Evolutionary conservation across 1,140 invertebrate species (phyloP), one percentile per base, ranked within the genome.

Genomic region (Pogonus chalceus): DNA sequence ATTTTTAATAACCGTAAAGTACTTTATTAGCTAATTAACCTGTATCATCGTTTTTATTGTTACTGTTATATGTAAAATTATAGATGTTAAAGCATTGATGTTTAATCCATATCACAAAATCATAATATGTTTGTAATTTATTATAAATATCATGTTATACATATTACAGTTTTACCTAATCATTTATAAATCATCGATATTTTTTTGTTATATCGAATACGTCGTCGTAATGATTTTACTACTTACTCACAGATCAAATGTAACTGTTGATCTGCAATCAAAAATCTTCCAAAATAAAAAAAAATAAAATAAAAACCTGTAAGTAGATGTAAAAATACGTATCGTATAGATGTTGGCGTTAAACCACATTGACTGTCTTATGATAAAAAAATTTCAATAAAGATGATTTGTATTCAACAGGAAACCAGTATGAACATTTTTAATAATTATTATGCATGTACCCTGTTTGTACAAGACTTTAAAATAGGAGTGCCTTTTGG

Each of bases 401-500:
- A 18, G 37, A 12, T 43, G 7, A 18, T 43, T 12, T 43, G 18
- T 43, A 43, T 31, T 4, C 14, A 31, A 31, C 14, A 4, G 4
- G 26, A 31, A 7, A 31, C 26, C 4, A 31, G 26, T 7, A 31
- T 7, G 4, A 12, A 43, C 18, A n/a, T n/a, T n/a, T n/a, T n/a
- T n/a, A n/a, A n/a, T n/a, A n/a, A n/a, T n/a, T n/a, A n/a, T n/a
- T n/a, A n/a, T 43, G 37, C 37, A 43, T 43, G 37, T 43, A 43
- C 37, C 37, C 37, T 18, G 23, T 35, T 26, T 18, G 49, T 26
- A 48, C 51, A 57, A 60, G 57, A 60, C 58, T 62, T 58, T 51
- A 60, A 58, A 49, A 58, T 62, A 63, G 61, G 58, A 63, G 62
- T 63, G 62, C 62, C 62, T 63, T 62, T 58, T 56, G 39, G 59